Percentiles rank a stretch among this genome's conserved stretches.
Evolutionary conservation across 1,140 invertebrate genomes (phyloP).

Genomic region (Glossosoma conforme): DNA sequence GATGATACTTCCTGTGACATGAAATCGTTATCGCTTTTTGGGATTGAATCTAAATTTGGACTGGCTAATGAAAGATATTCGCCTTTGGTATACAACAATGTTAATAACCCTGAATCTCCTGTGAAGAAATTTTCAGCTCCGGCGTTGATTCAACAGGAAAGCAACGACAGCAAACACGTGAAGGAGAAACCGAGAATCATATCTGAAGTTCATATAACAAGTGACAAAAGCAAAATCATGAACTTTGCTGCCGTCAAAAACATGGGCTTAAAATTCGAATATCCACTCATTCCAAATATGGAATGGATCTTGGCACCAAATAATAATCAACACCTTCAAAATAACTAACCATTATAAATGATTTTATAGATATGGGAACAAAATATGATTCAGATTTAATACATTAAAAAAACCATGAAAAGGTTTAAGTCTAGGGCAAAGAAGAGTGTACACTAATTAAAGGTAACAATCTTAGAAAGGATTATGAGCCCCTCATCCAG

Average conservation of each 20-base stretch:
- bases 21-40: conserved; percentile 39
- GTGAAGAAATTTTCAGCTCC: neutral
- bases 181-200: conserved; percentile 21
- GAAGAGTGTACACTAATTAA: too few relatives aligned
- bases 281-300: conserved; percentile 43
- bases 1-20: conserved; percentile 47
- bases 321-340: conserved; percentile 35
- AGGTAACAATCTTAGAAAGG: too few relatives aligned
- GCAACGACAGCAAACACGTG: neutral
- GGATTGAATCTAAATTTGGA: conserved; percentile 8
- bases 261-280: conserved; percentile 44
- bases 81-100: conserved; percentile 4
- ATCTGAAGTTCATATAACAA: conserved; percentile 18
- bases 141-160: neutral
- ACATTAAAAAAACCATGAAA: too few relatives aligned
- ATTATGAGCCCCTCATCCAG: too few relatives aligned
- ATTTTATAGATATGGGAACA: too few relatives aligned
- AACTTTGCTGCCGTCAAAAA: conserved; percentile 35
- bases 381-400: too few relatives aligned
- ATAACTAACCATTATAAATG: conserved; percentile 34
- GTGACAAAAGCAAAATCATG: conserved; percentile 22
- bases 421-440: too few relatives aligned
- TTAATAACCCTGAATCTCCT: neutral
- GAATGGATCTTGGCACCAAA: conserved; percentile 45
- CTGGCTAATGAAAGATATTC: neutral